A percentile compares a stretch with the other conserved stretches of the same genome.
Evolutionary conservation across 2,797 vertebrate genomes (phyloP).

Genomic region (Malurus splendens): DNA sequence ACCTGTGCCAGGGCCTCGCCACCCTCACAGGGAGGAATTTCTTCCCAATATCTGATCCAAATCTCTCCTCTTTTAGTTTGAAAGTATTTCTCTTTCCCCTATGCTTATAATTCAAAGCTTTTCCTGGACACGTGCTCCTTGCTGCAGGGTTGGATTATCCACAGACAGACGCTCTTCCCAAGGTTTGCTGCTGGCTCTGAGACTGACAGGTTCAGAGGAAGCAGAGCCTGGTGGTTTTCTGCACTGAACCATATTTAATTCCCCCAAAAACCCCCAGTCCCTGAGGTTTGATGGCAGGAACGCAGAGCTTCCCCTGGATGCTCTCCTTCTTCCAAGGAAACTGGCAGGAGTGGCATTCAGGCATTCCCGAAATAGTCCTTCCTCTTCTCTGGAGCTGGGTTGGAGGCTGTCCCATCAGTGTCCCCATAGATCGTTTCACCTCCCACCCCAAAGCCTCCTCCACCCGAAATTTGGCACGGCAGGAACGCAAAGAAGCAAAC

Average conservation of each 20-base stretch:
- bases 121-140: not conserved
- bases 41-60: not conserved
- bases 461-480: fast-evolving
- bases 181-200: not conserved
- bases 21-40: not conserved
- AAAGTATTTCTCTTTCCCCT: not conserved
- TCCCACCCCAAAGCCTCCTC: not conserved
- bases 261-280: not conserved
- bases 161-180: not conserved
- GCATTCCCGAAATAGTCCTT: not conserved
- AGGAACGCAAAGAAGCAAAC: not conserved
- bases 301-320: not conserved
- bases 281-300: not conserved
- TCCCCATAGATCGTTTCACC: not conserved
- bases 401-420: not conserved
- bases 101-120: fast-evolving
- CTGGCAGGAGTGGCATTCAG: fast-evolving
- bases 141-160: not conserved
- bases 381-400: not conserved
- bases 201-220: not conserved
- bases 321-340: conserved; percentile 5
- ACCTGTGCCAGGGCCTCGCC: not conserved
- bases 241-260: not conserved
- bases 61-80: not conserved
- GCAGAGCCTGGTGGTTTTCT: not conserved